Evolutionary conservation across 2,888 invertebrate species (phyloP).

Genomic region (Spatulosminthurus flaviceps): DNA sequence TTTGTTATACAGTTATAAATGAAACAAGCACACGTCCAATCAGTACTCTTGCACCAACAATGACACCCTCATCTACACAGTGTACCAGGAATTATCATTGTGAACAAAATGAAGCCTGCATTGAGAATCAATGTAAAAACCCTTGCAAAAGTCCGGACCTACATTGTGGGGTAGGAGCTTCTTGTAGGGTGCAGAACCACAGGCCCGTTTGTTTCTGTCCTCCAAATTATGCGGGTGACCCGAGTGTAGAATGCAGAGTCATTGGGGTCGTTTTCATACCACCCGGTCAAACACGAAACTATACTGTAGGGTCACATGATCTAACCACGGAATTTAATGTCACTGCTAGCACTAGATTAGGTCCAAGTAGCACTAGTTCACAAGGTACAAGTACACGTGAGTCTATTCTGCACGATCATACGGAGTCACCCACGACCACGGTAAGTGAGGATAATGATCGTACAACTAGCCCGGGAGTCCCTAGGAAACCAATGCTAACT

Average conservation of each 20-base stretch:
- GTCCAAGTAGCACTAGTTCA: background rate
- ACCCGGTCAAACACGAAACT: background rate
- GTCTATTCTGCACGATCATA: background rate
- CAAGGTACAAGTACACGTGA: conserved; percentile 20
- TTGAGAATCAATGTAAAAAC: conserved; percentile 80
- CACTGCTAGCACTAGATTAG: background rate
- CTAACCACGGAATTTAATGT: too few species aligned
- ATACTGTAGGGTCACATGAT: background rate
- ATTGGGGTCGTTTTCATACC: background rate
- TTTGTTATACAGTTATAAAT: conserved; percentile 59
- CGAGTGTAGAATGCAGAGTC: conserved; percentile 74
- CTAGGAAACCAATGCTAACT: background rate
- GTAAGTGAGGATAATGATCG: background rate
- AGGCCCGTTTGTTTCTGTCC: conserved; percentile 82
- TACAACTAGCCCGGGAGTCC: background rate
- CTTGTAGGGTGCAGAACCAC: conserved; percentile 82
- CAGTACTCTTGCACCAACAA: conserved; percentile 64
- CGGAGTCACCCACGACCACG: background rate
- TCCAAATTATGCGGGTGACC: conserved; percentile 74
- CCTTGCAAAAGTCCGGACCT: conserved; percentile 72
- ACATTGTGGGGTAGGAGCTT: conserved; percentile 74
- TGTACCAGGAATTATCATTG: conserved; percentile 78
- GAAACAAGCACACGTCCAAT: conserved; percentile 85
- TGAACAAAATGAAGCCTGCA: conserved; percentile 83
- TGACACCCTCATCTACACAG: conserved; percentile 55